These are phyloP conservation scores for Xiphophorus hellerii DNA, from an alignment of 2,113 vertebrate genomes.

Conservation along the genomic window DNA sequence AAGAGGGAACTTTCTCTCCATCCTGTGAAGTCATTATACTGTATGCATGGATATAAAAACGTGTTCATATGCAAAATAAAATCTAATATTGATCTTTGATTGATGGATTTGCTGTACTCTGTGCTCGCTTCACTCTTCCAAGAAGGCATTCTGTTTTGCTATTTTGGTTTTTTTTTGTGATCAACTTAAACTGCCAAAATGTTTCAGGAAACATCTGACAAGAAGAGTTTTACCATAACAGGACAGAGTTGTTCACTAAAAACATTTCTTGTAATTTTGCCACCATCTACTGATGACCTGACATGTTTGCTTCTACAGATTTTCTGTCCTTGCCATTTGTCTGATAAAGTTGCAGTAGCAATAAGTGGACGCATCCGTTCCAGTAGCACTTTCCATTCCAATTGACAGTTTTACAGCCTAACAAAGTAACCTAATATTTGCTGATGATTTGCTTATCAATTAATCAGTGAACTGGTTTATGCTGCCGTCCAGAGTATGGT, in stretches of 20 bases:
- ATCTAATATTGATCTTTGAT: constrained; percentile 49
- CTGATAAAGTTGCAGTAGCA: neutral
- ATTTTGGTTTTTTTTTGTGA: neutral
- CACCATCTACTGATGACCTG: neutral
- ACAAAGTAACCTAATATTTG: neutral
- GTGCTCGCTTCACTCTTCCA: constrained; percentile 17
- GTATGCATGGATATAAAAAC: constrained; percentile 76
- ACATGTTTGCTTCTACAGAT: neutral
- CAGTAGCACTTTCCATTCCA: neutral
- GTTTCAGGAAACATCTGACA: neutral
- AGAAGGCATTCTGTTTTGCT: neutral
- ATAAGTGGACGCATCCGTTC: neutral
- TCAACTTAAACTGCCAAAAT: neutral
- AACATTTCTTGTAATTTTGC: neutral
- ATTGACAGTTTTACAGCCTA: no score
- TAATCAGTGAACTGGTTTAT: neutral
- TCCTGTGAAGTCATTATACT: constrained; percentile 64
- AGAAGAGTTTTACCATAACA: neutral
- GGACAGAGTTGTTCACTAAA: neutral
- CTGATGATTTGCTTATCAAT: neutral
- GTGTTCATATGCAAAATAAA: constrained; percentile 77
- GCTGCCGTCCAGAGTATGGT: neutral
- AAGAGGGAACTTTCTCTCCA: constrained; percentile 34
- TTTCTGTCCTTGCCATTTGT: neutral
- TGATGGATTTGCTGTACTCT: constrained; percentile 8